Percentiles rank a stretch among this genome's conserved stretches.
Evolutionary conservation across 2,888 invertebrate genomes (phyloP).

Genomic region (Drosophila suboccidentalis): DNA sequence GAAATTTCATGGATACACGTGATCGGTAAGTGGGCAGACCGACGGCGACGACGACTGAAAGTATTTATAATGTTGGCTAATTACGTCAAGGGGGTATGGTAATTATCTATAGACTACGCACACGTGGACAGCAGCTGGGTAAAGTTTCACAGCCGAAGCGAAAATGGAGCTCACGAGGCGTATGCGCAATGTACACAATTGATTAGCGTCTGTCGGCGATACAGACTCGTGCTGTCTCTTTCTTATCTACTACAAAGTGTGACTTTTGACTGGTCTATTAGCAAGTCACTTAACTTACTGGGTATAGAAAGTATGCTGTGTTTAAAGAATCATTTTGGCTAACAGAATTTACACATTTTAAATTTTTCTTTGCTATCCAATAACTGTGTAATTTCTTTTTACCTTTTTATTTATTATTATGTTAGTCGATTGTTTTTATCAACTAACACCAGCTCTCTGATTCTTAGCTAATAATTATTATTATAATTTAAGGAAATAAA

Average conservation of each 20-base stretch:
- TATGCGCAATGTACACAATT: constrained; percentile 26
- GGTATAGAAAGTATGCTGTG: neutral
- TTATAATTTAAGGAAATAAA: no score
- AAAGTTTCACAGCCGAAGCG: neutral
- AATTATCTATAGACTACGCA: constrained; percentile 4
- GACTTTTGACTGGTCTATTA: neutral
- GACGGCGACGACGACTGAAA: neutral
- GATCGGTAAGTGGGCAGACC: constrained; percentile 26
- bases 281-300: neutral
- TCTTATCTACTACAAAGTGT: neutral
- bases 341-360: neutral
- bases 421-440: no score
- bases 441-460: neutral
- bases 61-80: constrained; percentile 19
- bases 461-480: neutral
- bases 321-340: neutral
- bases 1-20: constrained; percentile 32
- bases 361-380: neutral
- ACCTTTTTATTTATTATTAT: no score
- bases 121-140: constrained; percentile 62
- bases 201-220: constrained; percentile 32
- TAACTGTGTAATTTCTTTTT: no score
- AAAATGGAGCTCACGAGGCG: constrained; percentile 16
- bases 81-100: constrained; percentile 20
- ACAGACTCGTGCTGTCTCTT: constrained; percentile 1